Evolutionary conservation across 2,797 vertebrate species (phyloP), one percentile per base, ranked within the genome.

Genomic region (Xenopus petersii): DNA sequence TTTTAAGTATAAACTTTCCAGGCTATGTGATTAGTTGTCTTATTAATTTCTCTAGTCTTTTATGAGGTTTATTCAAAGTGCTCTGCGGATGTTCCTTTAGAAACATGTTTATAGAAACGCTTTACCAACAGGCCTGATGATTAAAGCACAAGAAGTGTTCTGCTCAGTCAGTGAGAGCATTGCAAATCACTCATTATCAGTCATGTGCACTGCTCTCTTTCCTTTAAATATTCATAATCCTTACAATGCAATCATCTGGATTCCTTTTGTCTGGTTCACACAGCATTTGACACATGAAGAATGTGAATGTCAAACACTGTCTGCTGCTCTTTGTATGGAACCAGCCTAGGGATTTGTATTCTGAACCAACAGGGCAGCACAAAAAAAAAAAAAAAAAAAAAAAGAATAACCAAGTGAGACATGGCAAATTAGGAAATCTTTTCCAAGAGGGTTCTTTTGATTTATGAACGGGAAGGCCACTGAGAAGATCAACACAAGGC

Each of bases 401-500:
- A n/a, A n/a, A 72, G 33, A 73, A 73, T 62, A 73, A 69, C 65
- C 69, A 24, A 17, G 15, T 7, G 17, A 74, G 66, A 70, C 66
- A 64, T 70, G 60, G 54, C 12, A 79, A 83, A 75, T 63, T 72
- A 62, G 46, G 70, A 74, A 61, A 13, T 59, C 78, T 79, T 78
- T 77, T 26, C 61, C 67, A 73, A 81, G 56, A 55, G 30, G 21
- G 11, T 68, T 42, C 16, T 80, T 56, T 81, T 85, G 71, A 84
- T 85, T 87, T 84, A 83, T 82, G 78, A 82, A 74, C 82, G 83
- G 79, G 85, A 79, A 77, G 78, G 79, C 81, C 75, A 83, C 75
- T 74, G 81, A 80, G 84, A 81, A 82, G 74, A 70, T 83, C 88
- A 88, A 85, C 87, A 85, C 82, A 87, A 83, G 83, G 89, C 82